Evolutionary conservation across 2,113 vertebrate species (phyloP).

Genomic region (Onychostoma macrolepis): DNA sequence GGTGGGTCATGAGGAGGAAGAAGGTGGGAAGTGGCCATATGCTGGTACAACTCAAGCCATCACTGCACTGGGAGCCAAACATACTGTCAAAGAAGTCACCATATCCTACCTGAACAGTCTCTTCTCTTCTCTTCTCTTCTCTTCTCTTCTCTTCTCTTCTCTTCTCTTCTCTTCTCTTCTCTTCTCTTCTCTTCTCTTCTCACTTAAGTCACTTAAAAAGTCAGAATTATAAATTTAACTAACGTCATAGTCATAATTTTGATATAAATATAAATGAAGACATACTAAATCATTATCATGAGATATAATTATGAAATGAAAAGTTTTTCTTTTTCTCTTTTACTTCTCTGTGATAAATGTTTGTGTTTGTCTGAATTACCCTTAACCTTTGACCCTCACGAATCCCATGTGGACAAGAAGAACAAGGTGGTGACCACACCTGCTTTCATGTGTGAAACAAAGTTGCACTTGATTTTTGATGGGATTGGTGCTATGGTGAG

Average conservation of each 20-base stretch:
- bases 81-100: conserved; percentile 81
- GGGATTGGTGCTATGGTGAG: conserved; percentile 86
- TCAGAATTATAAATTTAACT: not conserved
- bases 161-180: not conserved
- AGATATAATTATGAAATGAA: not conserved
- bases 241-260: not conserved
- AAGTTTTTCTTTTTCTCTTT: not conserved
- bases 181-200: not conserved
- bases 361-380: conserved; percentile 1
- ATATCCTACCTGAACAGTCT: conserved; percentile 78
- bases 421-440: conserved; percentile 86
- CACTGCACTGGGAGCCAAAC: conserved; percentile 83
- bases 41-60: conserved; percentile 82
- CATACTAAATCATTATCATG: not conserved
- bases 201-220: no score
- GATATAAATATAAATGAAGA: not conserved
- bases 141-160: not conserved
- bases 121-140: not conserved
- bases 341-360: not conserved
- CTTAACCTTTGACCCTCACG: conserved; percentile 74
- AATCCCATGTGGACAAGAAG: conserved; percentile 82
- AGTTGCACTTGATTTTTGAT: conserved; percentile 83
- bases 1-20: conserved; percentile 85
- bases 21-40: conserved; percentile 85
- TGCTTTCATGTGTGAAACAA: conserved; percentile 87